phyloP scores from a whole-genome alignment of 2,113 vertebrate species.

The Daubentonia madagascariensis region DNA sequence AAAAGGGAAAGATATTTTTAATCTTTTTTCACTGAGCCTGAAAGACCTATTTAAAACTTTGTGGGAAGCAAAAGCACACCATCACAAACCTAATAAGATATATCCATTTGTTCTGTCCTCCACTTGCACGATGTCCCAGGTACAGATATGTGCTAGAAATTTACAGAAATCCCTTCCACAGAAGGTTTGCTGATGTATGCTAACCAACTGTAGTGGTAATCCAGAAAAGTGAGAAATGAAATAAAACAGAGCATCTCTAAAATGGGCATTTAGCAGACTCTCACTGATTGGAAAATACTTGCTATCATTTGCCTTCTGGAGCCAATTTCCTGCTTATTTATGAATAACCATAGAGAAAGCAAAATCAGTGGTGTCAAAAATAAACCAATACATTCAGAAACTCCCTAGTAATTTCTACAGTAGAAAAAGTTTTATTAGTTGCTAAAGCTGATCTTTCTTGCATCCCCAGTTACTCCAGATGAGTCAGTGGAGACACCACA shows the following conservation, averaged over 20 bases:
- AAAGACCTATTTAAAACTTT: conserved; percentile 62
- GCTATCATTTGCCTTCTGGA: not conserved
- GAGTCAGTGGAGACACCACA: not conserved
- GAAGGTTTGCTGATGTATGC: not conserved
- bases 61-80: conserved; percentile 23
- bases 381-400: conserved; percentile 31
- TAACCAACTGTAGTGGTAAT: not conserved
- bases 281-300: not conserved
- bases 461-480: not conserved
- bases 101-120: not conserved
- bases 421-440: conserved; percentile 17
- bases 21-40: conserved; percentile 20
- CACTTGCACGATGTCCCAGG: not conserved
- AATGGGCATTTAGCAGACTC: not conserved
- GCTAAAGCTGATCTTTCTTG: not conserved
- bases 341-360: not conserved
- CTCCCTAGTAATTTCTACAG: not conserved
- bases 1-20: conserved; percentile 60
- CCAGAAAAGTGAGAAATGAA: conserved; percentile 33
- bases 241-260: not conserved
- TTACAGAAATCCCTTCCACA: conserved; percentile 47
- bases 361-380: not conserved
- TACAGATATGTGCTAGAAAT: not conserved
- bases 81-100: conserved; percentile 31
- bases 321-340: not conserved